Evolutionary conservation across 2,797 vertebrate species (phyloP), one percentile per base, ranked within the genome.

Genomic region (Sebastes vulpes): DNA sequence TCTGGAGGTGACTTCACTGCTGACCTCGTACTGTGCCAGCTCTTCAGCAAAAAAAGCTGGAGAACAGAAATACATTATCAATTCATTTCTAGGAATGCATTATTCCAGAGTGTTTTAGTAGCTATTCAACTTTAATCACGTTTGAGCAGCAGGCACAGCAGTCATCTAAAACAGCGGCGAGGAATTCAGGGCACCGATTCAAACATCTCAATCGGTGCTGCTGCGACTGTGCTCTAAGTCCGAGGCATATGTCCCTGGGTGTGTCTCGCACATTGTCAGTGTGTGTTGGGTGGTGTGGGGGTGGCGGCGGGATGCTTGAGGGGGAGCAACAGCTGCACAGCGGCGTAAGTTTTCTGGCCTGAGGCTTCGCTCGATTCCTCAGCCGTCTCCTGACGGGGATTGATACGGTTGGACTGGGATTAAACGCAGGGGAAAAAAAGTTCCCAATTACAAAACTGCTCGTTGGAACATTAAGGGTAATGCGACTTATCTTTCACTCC

Each of bases 191-290:
- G 88, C 89, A 65, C 14, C 0, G 68, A 48, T 68, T 86, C 91
- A 93, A 93, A 89, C 61, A 92, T 89, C 88, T 92, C 86, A 72
- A 69, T 59, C 35, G 58, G 78, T 26, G 65, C 54, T 61, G 42
- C 42, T 46, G 68, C 64, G 75, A 72, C 75, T 28, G 81, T 29
- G 50, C 64, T 31, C 42, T 0, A 5, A 70, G 85, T 67, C 81
- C 16, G 35, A 46, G 81, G 77, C 91, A 92, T 52, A 53, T 91
- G 93, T 90, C 81, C 25, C 25, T 70, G 93, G 92, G 93, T 89
- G 93, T 91, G 91, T 86, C 89, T 77, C 61, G 1, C 83, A 78
- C 59, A 2, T 58, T 87, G 86, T 82, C 50, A n/a, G 69, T 50
- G 35, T 26, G 72, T 54, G 38, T 50, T 16, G 52, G 56, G 56